Base-by-base conservation (phyloP, 2,113 vertebrate genomes). In the Carlito syrichta region DNA sequence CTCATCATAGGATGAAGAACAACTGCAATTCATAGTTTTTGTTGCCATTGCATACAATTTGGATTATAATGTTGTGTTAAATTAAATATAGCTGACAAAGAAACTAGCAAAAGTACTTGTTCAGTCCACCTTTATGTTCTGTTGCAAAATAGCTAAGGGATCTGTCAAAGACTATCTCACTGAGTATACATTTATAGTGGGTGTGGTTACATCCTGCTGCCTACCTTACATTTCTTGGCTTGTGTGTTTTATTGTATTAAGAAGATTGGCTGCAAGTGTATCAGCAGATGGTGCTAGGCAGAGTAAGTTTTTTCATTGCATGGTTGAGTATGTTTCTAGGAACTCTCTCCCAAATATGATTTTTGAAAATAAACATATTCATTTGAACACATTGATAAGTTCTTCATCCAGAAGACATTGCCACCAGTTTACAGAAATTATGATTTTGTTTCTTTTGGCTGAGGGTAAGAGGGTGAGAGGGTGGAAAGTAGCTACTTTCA, bases 251-350 rank as follows among this genome's bases (percentile, higher is more conserved):
- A 86, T 90, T 91, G 22, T 83, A 74, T 69, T 63, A 93, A 25
- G 83, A 91, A 82, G 89, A 86, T 89, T 96, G 95, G 86, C 74
- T 84, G 71, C 27, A 50, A 89, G 79, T 52, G 5, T 87, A 30
- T 96, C 60, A 96, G 86, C 95, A 95, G 96, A 96, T 91, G 96
- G 94, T 98, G 87, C 58, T 35, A 92, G 82, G 92, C 96, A 94
- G 71, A 82, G 62, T 91, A 89, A 68, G n/a, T 78, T 77, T 88
- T 60, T 69, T 89, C 52, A 87, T 83, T 93, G 43, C 8, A 19
- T 60, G 43, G 66, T 92, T 89, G 76, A 60, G 11, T 81, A 68
- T 95, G 54, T 94, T 97, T 97, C 95, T 94, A 97, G 94, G 94
- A 98, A 97, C 66, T 85, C 71, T 95, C 52, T 88, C 60, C 54